These are phyloP conservation scores for Sebastes steindachneri DNA, from an alignment of 2,797 vertebrate genomes.

Conservation along the genomic window DNA sequence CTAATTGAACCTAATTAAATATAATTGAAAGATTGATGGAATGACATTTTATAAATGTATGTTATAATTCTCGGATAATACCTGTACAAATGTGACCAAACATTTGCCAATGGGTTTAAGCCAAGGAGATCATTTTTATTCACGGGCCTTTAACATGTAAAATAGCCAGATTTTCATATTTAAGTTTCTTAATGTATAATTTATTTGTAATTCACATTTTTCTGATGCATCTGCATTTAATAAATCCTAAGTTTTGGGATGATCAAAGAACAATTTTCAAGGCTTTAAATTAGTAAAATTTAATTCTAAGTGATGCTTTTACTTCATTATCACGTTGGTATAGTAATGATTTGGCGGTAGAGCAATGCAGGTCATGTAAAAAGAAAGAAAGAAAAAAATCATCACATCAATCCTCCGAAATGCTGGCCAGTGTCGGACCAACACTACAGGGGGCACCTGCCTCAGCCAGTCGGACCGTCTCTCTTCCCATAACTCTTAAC, in stretches of 20 bases:
- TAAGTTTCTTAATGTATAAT: neutral
- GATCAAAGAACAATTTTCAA: neutral
- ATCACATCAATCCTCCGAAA: conserved; percentile 4
- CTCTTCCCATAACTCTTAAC: conserved; percentile 46
- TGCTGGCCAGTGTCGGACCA: conserved; percentile 13
- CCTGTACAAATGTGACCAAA: neutral
- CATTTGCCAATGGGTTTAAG: neutral
- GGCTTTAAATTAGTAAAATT: neutral
- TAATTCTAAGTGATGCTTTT: neutral
- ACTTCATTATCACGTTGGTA: neutral
- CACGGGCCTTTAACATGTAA: neutral
- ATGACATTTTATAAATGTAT: conserved; percentile 17
- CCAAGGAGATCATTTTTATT: neutral
- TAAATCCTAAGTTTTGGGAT: neutral
- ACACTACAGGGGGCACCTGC: conserved; percentile 51
- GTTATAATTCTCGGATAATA: conserved; percentile 7
- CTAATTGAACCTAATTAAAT: conserved; percentile 30
- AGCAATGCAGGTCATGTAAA: conserved; percentile 16
- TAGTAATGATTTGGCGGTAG: neutral
- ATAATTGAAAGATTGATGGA: conserved; percentile 44
- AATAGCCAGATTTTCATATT: neutral
- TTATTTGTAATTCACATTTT: neutral
- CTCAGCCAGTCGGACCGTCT: conserved; percentile 1
- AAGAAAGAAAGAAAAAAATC: neutral
- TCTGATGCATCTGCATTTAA: neutral